These are phyloP conservation scores for Yasuhikotakia modesta DNA, from an alignment of 2,797 vertebrate species.

Conservation along the genomic window DNA sequence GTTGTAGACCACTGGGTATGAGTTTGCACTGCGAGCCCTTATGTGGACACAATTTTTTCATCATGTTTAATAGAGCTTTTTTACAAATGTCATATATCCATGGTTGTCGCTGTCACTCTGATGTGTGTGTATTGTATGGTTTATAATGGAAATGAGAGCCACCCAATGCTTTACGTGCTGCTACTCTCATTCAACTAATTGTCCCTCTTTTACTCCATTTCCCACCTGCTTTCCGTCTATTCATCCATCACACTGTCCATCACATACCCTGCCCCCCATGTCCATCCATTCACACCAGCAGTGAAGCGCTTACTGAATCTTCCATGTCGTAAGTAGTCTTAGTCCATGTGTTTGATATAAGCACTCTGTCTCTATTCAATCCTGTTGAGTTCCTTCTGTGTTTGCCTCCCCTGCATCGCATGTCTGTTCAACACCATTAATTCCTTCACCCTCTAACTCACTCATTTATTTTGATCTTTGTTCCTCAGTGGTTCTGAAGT, in stretches of 20 bases:
- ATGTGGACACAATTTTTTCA: not conserved
- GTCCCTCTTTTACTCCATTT: conserved; percentile 38
- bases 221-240: conserved; percentile 21
- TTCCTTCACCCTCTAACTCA: conserved; percentile 28
- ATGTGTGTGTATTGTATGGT: not conserved
- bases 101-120: too few species aligned
- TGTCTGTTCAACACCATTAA: conserved; percentile 30
- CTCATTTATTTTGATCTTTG: conserved; percentile 27
- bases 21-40: not conserved
- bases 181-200: conserved; percentile 34
- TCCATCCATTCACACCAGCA: too few species aligned
- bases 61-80: too few species aligned
- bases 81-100: too few species aligned
- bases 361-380: conserved; percentile 12
- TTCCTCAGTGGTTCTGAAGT: conserved; percentile 31
- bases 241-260: too few species aligned
- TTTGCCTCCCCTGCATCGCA: conserved; percentile 4
- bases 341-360: too few species aligned
- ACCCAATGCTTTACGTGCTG: not conserved
- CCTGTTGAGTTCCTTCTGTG: conserved; percentile 1
- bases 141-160: conserved; percentile 1
- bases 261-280: conserved; percentile 56
- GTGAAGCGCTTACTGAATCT: conserved; percentile 63
- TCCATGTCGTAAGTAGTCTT: conserved; percentile 72
- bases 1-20: not conserved